These are phyloP conservation scores for Nomia melanderi DNA, from an alignment of 1,140 invertebrate genomes.

Conservation along the genomic window DNA sequence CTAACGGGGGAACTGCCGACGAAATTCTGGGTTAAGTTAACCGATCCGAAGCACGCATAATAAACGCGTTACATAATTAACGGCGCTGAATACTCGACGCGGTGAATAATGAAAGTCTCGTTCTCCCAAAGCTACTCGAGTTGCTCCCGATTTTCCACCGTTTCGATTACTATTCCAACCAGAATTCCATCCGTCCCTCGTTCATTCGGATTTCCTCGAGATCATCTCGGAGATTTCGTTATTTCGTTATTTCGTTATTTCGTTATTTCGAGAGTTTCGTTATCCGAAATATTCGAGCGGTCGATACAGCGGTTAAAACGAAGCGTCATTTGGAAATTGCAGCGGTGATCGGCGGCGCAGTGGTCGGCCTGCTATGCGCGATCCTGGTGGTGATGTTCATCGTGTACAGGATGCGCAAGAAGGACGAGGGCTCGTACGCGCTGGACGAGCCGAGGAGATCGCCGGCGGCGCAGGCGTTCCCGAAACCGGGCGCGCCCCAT, in stretches of 20 bases:
- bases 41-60: conserved; percentile 7
- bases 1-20: neutral
- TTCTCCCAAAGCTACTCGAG: neutral
- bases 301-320: neutral
- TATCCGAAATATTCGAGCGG: no score
- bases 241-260: no score
- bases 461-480: conserved; percentile 94
- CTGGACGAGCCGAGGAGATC: conserved; percentile 97
- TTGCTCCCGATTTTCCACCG: neutral
- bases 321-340: conserved; percentile 70
- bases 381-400: conserved; percentile 99
- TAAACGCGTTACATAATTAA: conserved; percentile 35
- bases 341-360: conserved; percentile 99
- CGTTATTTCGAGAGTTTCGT: no score
- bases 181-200: no score
- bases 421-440: conserved; percentile 99
- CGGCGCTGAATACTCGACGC: neutral
- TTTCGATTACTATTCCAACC: no score
- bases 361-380: conserved; percentile 97
- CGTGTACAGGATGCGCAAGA: conserved; percentile 99
- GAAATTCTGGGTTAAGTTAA: conserved; percentile 38
- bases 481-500: conserved; percentile 86
- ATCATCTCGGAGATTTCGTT: no score
- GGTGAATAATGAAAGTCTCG: conserved; percentile 1
- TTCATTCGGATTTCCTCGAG: no score